These are phyloP conservation scores for Cromileptes altivelis DNA, from an alignment of 2,113 vertebrate species.

Conservation along the genomic window DNA sequence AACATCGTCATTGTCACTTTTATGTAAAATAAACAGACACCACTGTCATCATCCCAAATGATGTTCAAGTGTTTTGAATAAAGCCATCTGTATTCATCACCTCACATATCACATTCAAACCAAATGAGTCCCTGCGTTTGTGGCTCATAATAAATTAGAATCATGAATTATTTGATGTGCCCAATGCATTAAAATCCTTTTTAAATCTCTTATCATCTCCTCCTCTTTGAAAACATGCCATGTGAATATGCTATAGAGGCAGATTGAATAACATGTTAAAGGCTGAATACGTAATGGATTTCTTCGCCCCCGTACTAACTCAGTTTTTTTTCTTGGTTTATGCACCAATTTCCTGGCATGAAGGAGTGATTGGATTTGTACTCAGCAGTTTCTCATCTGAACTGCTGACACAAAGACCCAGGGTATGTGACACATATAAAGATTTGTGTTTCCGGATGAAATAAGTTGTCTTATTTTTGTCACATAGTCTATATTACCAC, in stretches of 20 bases:
- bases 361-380: conserved; percentile 56
- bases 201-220: conserved; percentile 31
- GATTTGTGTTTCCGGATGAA: conserved; percentile 46
- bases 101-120: conserved; percentile 33
- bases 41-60: background rate
- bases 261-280: conserved; percentile 49
- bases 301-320: background rate
- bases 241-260: conserved; percentile 20
- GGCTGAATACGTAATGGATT: conserved; percentile 47
- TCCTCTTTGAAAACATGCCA: conserved; percentile 20
- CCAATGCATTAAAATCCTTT: conserved; percentile 28
- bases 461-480: conserved; percentile 20
- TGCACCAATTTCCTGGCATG: conserved; percentile 52
- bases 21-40: conserved; percentile 24
- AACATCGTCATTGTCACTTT: conserved; percentile 1
- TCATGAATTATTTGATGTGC: conserved; percentile 45
- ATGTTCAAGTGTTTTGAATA: conserved; percentile 36
- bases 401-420: conserved; percentile 58
- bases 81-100: conserved; percentile 35
- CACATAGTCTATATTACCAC: conserved; percentile 14
- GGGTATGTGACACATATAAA: conserved; percentile 43
- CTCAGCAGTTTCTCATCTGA: conserved; percentile 61
- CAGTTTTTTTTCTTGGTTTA: conserved; percentile 23
- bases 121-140: conserved; percentile 25
- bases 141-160: conserved; percentile 38